Base-by-base conservation (phyloP, 2,888 invertebrate species). In the Portevinia maculata region DNA sequence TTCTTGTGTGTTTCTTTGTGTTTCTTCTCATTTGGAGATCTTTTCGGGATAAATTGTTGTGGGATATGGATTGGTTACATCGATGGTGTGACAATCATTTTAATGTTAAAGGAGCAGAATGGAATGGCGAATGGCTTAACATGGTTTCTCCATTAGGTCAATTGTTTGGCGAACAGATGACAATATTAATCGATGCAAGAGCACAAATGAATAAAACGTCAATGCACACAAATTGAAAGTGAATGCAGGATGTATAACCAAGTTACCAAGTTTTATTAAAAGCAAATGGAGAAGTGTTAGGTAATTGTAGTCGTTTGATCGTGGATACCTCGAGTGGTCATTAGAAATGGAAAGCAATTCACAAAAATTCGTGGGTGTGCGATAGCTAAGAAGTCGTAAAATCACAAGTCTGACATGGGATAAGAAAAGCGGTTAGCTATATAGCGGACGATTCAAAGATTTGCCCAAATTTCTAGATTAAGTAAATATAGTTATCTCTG, bases 141-240 rank as follows among this genome's bases (percentile, higher is more conserved):
- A 81, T 71, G 76, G 70, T 70, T 81, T 71, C 9, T 70, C 81
- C 81, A 81, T 81, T 81, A 76, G 70, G 65, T 81, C 81, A 81
- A 65, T 21, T 19, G 53, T 21, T 13, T 39, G 34, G 21, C 34
- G 15, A 53, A 17, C 46, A 34, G 41, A 69, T 69, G 21, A 17
- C 32, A 59, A 39, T 44, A 64, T 59, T 57, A 52, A 48, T 30
- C 30, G 60, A 53, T 17, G 32, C 17, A 59, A 48, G 19, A 57
- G 62, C 15, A n/a, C 52, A 39, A 17, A 69, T 52, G 30, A 5
- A 59, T 17, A 21, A 1, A 52, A 39, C 8, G 15, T 2, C 21
- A 39, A 30, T 28, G 39, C 32, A 57, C 48, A 57, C 32, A 57
- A 48, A 69, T 55, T 17, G 65, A 65, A 57, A 65, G 57, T 57